Evolutionary conservation across 2,888 invertebrate genomes (phyloP), one percentile per base, ranked within the genome.

Genomic region (Brassicogethes aeneus): DNA sequence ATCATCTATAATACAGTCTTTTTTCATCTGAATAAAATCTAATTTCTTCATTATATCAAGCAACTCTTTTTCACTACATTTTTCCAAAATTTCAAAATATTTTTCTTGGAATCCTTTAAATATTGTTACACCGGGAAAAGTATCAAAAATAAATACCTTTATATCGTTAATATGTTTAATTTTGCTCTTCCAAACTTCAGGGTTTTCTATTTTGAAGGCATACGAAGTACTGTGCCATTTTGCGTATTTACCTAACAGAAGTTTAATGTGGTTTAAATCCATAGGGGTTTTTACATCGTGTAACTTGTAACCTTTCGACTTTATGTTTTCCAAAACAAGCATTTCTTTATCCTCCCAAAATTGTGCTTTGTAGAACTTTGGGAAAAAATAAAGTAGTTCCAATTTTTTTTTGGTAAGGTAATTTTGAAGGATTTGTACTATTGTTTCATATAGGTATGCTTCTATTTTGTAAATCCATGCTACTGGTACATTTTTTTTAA

Each of bases 181-280:
- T n/a, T n/a, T n/a, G n/a, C n/a, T n/a, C n/a, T n/a, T n/a, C n/a
- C n/a, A n/a, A n/a, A n/a, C n/a, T 3, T 70, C 56, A 0, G 75
- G 73, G 2, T 73, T 62, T 47, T 77, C 73, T 40, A 77, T 73
- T 54, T 66, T 73, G 57, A 78, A 71, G 0, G 79, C 77, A 39
- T 78, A 70, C 0, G 77, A 75, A 2, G 79, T 45, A 0, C 76
- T 79, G 54, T 80, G 80, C 42, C 70, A 77, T 48, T 76, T 68
- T 0, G 68, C 70, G 15, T 71, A 49, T 15, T 57, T 57, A 2
- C 53, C 55, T 1, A 68, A 51, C 1, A 64, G 60, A 0, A 58
- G 45, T 0, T 54, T 46, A 0, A 66, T 66, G 36, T 69, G 68
- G 1, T 60, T 57, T 65, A 67, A 68, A 36, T 65, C 60, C 12